Conservation (phyloP, 1,140 invertebrate genomes). For the Hermatobates lingyangjiaoensis region DNA sequence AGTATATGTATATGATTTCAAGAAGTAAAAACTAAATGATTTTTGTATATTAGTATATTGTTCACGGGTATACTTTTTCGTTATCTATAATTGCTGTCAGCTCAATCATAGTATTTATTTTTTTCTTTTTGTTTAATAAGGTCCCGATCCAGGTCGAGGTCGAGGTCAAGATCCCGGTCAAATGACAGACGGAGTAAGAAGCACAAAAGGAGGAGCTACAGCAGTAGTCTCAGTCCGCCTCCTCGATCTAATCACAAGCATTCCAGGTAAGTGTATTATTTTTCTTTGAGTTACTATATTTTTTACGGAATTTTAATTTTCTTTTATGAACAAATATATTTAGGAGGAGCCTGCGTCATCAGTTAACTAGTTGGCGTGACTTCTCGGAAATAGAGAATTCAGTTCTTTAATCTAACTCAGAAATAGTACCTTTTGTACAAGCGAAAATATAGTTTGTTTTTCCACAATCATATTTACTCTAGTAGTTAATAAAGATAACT, state of each 20-base stretch:
- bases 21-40: not conserved
- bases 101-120: not conserved
- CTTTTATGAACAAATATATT: too few species aligned
- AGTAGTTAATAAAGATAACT: too few species aligned
- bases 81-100: not conserved
- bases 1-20: not conserved
- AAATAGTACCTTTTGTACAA: too few species aligned
- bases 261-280: slow-evolving; percentile 12
- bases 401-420: too few species aligned
- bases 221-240: slow-evolving; percentile 10
- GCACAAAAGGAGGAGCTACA: slow-evolving; percentile 13
- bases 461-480: too few species aligned
- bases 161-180: slow-evolving; percentile 14
- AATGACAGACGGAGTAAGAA: slow-evolving; percentile 16
- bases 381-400: too few species aligned
- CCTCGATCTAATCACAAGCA: slow-evolving; percentile 9
- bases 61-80: too few species aligned
- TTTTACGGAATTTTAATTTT: too few species aligned
- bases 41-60: not conserved
- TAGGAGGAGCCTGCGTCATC: too few species aligned
- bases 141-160: slow-evolving; percentile 12
- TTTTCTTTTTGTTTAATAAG: slow-evolving; percentile 3
- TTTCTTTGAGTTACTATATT: too few species aligned
- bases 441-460: too few species aligned
- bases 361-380: too few species aligned